Evolutionary conservation across 1,140 invertebrate genomes (phyloP), one percentile per base, ranked within the genome.

Genomic region (Danaus melanippus): DNA sequence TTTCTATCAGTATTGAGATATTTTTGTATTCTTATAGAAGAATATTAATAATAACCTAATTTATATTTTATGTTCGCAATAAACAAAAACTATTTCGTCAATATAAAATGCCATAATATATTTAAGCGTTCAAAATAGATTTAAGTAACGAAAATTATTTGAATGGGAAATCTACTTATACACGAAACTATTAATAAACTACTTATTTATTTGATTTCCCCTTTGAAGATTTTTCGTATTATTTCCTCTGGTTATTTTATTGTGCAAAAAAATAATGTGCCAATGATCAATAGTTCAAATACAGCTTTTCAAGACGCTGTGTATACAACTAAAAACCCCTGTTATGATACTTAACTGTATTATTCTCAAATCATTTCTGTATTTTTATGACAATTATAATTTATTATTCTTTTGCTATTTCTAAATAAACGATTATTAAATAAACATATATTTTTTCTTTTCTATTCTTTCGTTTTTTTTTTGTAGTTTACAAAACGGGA

Each of bases 101-200:
- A 51, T 58, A 58, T 69, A 69, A 32, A 78, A 84, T 83, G 83
- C 83, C 83, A 86, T 86, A 84, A 74, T 86, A 84, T 71, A 57
- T 77, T 45, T 86, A 84, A 83, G 80, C 56, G 69, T 49, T 53
- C 42, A 60, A 62, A 60, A 63, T 79, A 74, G 68, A 51, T 67
- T 54, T 75, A 79, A 69, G 68, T 51, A 54, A 62, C 76, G 83
- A 84, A 79, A 78, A 74, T 77, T 56, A 74, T 81, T 86, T 84
- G 80, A 86, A 83, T 74, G 66, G 71, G 78, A 83, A 81, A 84
- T 83, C 76, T 46, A 12, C 51, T 59, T 58, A 64, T 46, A 67
- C 44, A 53, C 62, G 54, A 62, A 55, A 71, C 44, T 59, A 50
- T 57, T 57, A 59, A 64, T 59, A 53, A 61, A 65, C n/a, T n/a